Conservation (phyloP, 2,888 invertebrate species). For the Trissolcus brochymenae region DNA sequence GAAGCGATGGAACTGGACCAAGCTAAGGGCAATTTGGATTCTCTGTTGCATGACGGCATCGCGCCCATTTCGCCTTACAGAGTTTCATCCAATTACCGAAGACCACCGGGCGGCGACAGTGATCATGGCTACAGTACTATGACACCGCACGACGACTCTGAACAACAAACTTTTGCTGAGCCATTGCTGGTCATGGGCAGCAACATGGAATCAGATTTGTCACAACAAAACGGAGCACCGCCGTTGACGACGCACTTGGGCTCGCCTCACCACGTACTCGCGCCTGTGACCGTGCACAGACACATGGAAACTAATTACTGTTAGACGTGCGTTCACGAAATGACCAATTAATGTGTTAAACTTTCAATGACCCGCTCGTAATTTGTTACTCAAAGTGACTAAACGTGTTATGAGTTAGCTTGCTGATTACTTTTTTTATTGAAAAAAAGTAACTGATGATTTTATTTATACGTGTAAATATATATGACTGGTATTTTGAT, state of each 20-base stretch:
- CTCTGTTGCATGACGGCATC: slow-evolving; percentile 81
- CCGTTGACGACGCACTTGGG: slow-evolving; percentile 79
- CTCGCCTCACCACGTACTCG: slow-evolving; percentile 82
- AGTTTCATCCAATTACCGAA: slow-evolving; percentile 88
- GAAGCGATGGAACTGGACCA: slow-evolving; percentile 73
- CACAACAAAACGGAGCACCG: slow-evolving; percentile 73
- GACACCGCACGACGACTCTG: slow-evolving; percentile 94
- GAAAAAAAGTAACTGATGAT: not conserved
- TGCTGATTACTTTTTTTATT: not conserved
- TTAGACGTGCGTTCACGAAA: slow-evolving; percentile 51
- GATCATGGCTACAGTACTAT: slow-evolving; percentile 97
- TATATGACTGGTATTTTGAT: slow-evolving; percentile 1
- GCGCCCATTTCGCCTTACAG: slow-evolving; percentile 91
- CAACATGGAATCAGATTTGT: slow-evolving; percentile 64
- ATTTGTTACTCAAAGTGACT: not conserved
- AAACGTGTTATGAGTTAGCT: not conserved
- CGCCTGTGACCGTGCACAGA: slow-evolving; percentile 92
- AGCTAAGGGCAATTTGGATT: slow-evolving; percentile 79
- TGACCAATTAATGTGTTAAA: slow-evolving; percentile 1
- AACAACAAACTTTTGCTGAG: slow-evolving; percentile 85
- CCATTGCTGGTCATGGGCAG: slow-evolving; percentile 69
- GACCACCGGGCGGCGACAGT: slow-evolving; percentile 87
- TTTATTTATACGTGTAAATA: not conserved
- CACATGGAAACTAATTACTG: slow-evolving; percentile 88
- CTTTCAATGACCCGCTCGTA: not conserved